These are phyloP conservation scores for Pithys albifrons DNA, from an alignment of 2,113 vertebrate species.

Conservation along the genomic window DNA sequence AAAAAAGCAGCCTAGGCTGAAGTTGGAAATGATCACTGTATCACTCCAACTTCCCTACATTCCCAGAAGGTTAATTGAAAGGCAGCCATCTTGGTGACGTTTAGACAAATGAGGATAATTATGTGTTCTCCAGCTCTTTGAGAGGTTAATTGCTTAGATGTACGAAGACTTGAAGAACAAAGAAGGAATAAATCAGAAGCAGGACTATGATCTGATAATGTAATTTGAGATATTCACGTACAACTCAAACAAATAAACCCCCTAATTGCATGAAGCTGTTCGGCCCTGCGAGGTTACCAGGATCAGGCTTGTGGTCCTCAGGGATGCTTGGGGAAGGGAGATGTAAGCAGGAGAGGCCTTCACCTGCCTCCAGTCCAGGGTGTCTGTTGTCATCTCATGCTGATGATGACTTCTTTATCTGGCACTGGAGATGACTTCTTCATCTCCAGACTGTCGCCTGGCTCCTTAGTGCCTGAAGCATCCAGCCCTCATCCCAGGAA, in stretches of 20 bases:
- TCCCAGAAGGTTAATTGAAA: slow-evolving; percentile 86
- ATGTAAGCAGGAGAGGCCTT: neutral
- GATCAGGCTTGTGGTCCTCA: neutral
- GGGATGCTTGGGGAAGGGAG: neutral
- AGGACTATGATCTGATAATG: slow-evolving; percentile 76
- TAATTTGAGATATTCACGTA: slow-evolving; percentile 75
- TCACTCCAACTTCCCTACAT: slow-evolving; percentile 79
- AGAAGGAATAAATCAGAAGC: slow-evolving; percentile 81
- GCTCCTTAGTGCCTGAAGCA: neutral
- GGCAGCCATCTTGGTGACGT: slow-evolving; percentile 81
- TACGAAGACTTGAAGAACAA: slow-evolving; percentile 80
- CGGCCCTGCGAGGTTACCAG: neutral
- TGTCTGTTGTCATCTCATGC: neutral
- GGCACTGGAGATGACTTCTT: neutral
- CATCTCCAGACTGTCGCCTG: neutral
- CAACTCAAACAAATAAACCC: slow-evolving; percentile 79
- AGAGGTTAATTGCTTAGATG: slow-evolving; percentile 85
- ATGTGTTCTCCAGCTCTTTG: slow-evolving; percentile 81
- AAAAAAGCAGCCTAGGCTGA: slow-evolving; percentile 49
- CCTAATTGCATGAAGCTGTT: slow-evolving; percentile 63
- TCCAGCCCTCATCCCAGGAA: neutral
- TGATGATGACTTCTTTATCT: neutral
- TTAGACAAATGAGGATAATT: slow-evolving; percentile 86
- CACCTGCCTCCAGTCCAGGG: neutral
- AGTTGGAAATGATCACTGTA: slow-evolving; percentile 83